Evolutionary conservation across 2,888 invertebrate genomes (phyloP), one percentile per base, ranked within the genome.

Genomic region (Ichneumoninae sp.): DNA sequence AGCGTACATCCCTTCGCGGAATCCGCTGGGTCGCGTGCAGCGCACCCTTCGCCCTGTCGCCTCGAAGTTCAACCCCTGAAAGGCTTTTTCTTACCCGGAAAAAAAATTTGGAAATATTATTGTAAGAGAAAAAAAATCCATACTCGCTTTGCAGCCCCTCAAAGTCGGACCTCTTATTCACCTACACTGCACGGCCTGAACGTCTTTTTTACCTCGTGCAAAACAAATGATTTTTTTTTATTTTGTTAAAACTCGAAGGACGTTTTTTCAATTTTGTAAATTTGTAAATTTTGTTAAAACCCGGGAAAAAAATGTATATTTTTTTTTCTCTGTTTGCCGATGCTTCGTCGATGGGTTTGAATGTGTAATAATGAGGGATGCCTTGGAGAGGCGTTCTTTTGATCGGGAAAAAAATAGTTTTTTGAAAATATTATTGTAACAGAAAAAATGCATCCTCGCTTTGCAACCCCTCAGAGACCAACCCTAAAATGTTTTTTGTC

Each of bases 291-390:
- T 30, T 30, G 30, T 30, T 30, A 30, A 30, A 30, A 30, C 30
- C 3, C 3, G 30, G 30, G 30, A 3, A 22, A 22, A 22, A 1
- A 22, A 22, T 22, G 22, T 22, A 22, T 22, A 22, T 66, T 52
- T 75, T 78, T 78, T 36, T 70, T 77, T 22, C 6, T 57, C 7
- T 60, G 47, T 75, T 83, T 79, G 57, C 72, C 8, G 54, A 57
- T 36, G 52, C 60, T 83, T 76, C 22, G 52, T 77, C 77, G 54
- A 74, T 69, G 26, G 54, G n/a, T 80, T 77, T 84, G 70, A 84
- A 84, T 80, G 68, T 77, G 62, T 84, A 77, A 84, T 84, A 77
- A 84, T 72, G 44, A 62, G 69, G 62, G 72, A 30, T 66, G 44
- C 70, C 57, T 44, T 68, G 19, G 60, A 80, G 80, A 76, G 76